Percentiles rank a stretch among this genome's conserved stretches.
Evolutionary conservation across 2,888 invertebrate species (phyloP).

Genomic region (Sylvicola cinctus): DNA sequence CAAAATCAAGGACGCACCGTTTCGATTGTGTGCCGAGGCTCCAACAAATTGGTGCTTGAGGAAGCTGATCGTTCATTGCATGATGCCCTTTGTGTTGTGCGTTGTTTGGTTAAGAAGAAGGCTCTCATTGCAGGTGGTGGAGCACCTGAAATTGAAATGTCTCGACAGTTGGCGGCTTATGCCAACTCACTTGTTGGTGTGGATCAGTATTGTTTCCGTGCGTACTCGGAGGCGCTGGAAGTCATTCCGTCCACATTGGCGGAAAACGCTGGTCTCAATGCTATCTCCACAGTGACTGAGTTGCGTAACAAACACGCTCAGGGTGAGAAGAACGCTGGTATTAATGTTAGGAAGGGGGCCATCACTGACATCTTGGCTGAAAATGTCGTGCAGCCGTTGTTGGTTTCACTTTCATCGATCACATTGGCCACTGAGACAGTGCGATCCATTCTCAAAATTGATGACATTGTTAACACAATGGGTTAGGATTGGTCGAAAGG

Average conservation of each 20-base stretch:
- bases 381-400: conserved; percentile 90
- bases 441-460: conserved; percentile 94
- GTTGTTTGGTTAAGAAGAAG: conserved; percentile 87
- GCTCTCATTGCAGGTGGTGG: conserved; percentile 92
- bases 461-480: conserved; percentile 64
- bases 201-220: conserved; percentile 87
- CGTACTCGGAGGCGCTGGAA: conserved; percentile 90
- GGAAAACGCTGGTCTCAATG: conserved; percentile 73
- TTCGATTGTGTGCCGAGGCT: conserved; percentile 70
- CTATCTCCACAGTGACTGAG: conserved; percentile 92
- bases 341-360: conserved; percentile 89
- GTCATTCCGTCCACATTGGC: conserved; percentile 80
- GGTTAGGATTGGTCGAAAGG: neutral
- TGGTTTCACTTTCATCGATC: conserved; percentile 86
- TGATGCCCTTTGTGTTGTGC: conserved; percentile 77
- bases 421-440: conserved; percentile 92
- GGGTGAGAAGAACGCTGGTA: conserved; percentile 71
- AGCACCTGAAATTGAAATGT: conserved; percentile 90
- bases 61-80: conserved; percentile 83
- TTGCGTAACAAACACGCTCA: conserved; percentile 81
- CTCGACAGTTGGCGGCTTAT: conserved; percentile 58
- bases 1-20: conserved; percentile 76
- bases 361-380: conserved; percentile 95
- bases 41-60: conserved; percentile 71
- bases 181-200: conserved; percentile 75